Conservation (phyloP, 2,113 vertebrate species). For the Eubucco bourcierii region DNA sequence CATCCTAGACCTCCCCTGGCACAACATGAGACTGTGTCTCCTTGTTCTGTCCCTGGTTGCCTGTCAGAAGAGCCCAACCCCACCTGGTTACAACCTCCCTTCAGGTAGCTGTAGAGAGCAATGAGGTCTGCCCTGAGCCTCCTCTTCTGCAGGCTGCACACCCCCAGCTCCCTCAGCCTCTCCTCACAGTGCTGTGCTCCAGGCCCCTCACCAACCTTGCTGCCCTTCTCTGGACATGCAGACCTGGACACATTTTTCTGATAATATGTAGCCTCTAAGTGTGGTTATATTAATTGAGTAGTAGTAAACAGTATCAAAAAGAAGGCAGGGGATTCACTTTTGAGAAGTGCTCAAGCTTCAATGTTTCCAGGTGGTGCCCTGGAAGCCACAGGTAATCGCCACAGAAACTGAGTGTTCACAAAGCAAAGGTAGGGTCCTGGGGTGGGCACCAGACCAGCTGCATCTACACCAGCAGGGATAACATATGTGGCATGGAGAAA, state of each 20-base stretch:
- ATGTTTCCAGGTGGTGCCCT: neutral
- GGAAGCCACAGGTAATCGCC: neutral
- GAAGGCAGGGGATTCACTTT: neutral
- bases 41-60: too few species aligned
- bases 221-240: too few species aligned
- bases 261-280: neutral
- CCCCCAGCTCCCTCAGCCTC: too few species aligned
- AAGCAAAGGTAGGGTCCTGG: neutral
- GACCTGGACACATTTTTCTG: neutral
- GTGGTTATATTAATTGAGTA: neutral
- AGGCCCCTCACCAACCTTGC: too few species aligned
- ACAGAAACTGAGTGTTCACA: neutral
- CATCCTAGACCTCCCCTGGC: too few species aligned
- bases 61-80: too few species aligned
- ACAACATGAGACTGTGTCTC: too few species aligned
- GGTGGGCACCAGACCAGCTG: fast-evolving
- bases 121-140: too few species aligned
- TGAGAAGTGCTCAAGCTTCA: neutral
- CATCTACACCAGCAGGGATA: neutral
- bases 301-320: neutral
- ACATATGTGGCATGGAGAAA: fast-evolving
- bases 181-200: too few species aligned
- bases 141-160: too few species aligned
- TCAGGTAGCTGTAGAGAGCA: too few species aligned
- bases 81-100: too few species aligned